Percentiles rank a stretch among this genome's conserved stretches.
phyloP scores from a whole-genome alignment of 2,888 invertebrate species.

The Lithophane ornitopus region DNA sequence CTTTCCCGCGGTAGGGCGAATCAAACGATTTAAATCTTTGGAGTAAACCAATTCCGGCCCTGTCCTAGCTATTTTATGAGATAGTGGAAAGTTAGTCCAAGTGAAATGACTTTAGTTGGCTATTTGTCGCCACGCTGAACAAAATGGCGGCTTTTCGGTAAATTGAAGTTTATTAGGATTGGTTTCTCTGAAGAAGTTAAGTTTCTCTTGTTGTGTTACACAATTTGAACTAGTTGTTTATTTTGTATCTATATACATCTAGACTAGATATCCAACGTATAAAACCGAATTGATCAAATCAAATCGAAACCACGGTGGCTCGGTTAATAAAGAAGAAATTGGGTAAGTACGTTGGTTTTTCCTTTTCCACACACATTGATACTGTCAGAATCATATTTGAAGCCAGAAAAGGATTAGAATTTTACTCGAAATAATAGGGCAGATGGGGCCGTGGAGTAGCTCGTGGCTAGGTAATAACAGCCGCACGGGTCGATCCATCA shows the following conservation, averaged over 20 bases:
- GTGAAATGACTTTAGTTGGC: conserved; percentile 64
- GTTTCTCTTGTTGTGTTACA: conserved; percentile 19
- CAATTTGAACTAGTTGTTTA: conserved; percentile 10
- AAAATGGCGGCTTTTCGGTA: conserved; percentile 47
- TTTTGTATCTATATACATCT: neutral
- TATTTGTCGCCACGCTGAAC: conserved; percentile 55
- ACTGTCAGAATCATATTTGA: conserved; percentile 10
- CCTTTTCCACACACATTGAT: neutral
- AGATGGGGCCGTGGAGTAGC: no score
- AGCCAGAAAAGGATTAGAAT: neutral
- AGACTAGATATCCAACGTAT: neutral
- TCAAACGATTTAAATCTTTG: neutral
- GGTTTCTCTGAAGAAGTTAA: conserved; percentile 17
- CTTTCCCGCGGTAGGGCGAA: neutral
- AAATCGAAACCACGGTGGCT: neutral
- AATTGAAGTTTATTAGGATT: conserved; percentile 47
- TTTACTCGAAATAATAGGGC: neutral
- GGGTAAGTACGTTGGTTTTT: neutral
- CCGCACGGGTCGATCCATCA: no score
- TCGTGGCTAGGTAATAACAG: no score
- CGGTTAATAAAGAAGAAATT: conserved; percentile 12
- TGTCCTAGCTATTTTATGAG: conserved; percentile 45
- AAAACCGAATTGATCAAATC: conserved; percentile 14
- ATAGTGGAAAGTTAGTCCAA: conserved; percentile 59
- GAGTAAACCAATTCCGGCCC: conserved; percentile 15